Base-by-base conservation (phyloP, 2,113 vertebrate species). In the Cynopterus brachyotis region DNA sequence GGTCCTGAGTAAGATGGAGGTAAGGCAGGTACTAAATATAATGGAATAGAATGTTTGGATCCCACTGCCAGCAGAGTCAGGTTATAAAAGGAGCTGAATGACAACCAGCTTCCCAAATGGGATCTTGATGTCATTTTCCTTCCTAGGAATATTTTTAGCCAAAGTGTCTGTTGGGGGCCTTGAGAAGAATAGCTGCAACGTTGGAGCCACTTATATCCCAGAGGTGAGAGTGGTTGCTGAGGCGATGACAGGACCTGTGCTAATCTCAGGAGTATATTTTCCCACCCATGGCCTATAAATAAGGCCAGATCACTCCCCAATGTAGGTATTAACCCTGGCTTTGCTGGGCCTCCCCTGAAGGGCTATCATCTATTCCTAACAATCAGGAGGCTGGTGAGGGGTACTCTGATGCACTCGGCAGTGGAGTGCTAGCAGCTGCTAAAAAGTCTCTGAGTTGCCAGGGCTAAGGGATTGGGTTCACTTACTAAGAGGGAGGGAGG, bases 121-220 rank as follows among this genome's bases (percentile, higher is more conserved):
- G 26, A 82, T 93, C 32, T 76, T 93, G 86, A 97, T 82, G 67
- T 95, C 86, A 97, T 66, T 17, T 2, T 76, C 64, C 17, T 91
- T 55, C 37, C 60, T 95, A 70, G n/a, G n/a, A 30, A 78, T 96
- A 96, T 91, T 96, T 96, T 97, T 93, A 96, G 57, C 53, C 4
- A 55, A 93, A 72, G 88, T 90, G 69, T 89, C 69, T 89, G 22
- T 30, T 78, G 86, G 76, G 88, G 57, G 96, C 64, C 82, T 97
- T 81, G 94, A 96, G 80, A 96, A 95, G 24, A 67, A 89, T 47
- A 95, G 85, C 40, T 8, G 45, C 67, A 69, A 93, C 0, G 3
- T 93, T 50, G 42, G 64, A 93, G 47, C 66, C 90, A 96, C 78
- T 97, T 96, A 95, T 96, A 96, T 81, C 90, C 20, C 86, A 91